These are phyloP conservation scores for Anguilla obscura DNA, from an alignment of 2,797 vertebrate genomes.

Conservation along the genomic window DNA sequence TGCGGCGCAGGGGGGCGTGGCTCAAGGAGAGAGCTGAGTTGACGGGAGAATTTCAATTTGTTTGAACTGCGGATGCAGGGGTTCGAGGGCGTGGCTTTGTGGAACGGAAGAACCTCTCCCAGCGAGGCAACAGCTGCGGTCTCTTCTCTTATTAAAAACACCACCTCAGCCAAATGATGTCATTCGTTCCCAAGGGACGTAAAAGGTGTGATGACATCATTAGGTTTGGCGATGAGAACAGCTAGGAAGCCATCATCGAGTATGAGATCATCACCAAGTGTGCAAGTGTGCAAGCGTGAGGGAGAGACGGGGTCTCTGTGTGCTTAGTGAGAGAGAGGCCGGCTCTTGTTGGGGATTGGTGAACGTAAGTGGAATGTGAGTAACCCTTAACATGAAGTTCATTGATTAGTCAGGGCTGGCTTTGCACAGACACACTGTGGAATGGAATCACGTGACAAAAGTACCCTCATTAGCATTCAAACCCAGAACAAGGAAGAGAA, in stretches of 20 bases:
- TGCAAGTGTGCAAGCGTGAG: neutral
- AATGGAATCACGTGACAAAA: neutral
- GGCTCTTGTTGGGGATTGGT: neutral
- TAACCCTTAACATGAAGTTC: neutral
- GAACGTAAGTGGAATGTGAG: neutral
- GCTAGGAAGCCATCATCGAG: neutral
- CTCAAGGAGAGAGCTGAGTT: neutral
- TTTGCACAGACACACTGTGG: neutral
- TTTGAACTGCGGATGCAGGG: neutral
- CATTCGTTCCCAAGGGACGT: neutral
- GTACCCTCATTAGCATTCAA: neutral
- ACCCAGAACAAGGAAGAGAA: neutral
- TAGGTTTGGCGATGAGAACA: neutral
- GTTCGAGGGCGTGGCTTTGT: neutral
- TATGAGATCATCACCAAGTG: neutral
- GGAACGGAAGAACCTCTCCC: neutral
- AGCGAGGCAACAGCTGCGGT: neutral
- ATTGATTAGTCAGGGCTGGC: constrained; percentile 11
- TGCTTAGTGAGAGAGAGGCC: neutral
- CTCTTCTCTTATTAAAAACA: neutral
- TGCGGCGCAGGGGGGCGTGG: neutral
- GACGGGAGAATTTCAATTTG: neutral
- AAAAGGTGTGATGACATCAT: neutral
- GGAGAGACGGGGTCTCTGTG: neutral
- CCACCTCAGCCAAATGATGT: neutral